Evolutionary conservation across 1,140 invertebrate species (phyloP), one percentile per base, ranked within the genome.

Genomic region (Heliothis subflexa): DNA sequence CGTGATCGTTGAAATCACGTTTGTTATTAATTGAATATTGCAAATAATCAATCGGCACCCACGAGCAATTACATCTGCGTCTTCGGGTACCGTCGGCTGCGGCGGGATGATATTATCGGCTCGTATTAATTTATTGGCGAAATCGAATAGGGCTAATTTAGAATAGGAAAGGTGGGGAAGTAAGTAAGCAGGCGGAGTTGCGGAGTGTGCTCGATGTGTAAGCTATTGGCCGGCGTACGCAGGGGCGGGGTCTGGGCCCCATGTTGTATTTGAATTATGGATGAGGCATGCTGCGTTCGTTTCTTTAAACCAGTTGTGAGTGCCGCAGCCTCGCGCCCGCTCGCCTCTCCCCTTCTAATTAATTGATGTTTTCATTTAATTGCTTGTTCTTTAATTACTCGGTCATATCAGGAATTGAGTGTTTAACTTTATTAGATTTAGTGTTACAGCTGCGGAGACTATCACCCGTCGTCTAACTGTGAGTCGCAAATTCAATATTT

Each of bases 221-320:
- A 85, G 86, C 90, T 86, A 93, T 93, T 93, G 91, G 93, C 86
- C 85, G 88, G 85, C 86, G 86, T 91, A 80, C 86, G 64, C 91
- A 90, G 90, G 93, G 93, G 93, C 93, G 91, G 87, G 79, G 91
- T 90, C 83, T 87, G 88, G 90, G 85, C 73, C 90, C 92, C 92
- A 93, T 94, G 90, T 93, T 94, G 88, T 93, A 90, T 93, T 93
- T 93, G 91, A 93, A 93, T 94, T 92, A 94, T 93, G 91, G 92
- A 93, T 93, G 91, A 94, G 86, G 80, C 88, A 87, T 79, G 85
- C 86, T 86, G 81, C 86, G 87, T 86, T 87, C 86, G 88, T 78
- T 83, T 86, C 83, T 86, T 80, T 54, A 91, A 92, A 93, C 91
- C 91, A 93, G 91, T 94, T 94, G 91, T 84, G 87, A 87, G 84